Base-by-base conservation (phyloP, 2,797 vertebrate genomes). In the Knipowitschia caucasica region DNA sequence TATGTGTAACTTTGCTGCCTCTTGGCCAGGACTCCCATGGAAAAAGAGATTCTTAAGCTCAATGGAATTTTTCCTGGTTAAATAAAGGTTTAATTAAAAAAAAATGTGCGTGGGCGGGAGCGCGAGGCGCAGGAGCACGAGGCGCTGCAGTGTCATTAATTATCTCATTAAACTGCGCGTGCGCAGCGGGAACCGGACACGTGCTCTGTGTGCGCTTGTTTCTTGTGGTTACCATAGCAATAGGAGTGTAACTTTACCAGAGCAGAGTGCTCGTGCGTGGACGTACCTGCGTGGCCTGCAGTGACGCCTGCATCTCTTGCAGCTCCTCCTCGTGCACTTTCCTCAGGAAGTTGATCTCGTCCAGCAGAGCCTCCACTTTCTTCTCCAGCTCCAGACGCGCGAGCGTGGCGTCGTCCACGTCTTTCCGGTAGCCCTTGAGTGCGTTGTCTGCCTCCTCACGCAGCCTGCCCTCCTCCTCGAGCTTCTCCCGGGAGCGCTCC, bases 301-400 rank as follows among this genome's bases (percentile, higher is more conserved):
- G 68, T 7, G 89, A 88, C 18, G 81, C 42, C 78, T 91, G 90
- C 71, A 93, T 45, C 72, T 93, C 92, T 62, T 82, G 88, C 78
- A 92, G 78, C 82, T 93, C 92, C 75, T 93, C 90, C 55, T 92
- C 90, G n/a, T 92, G 92, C 47, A 92, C 87, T 71, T 90, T 92
- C 64, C 92, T 85, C 57, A 92, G 86, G 86, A 93, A 93, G 53
- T 90, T 83, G 64, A 93, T 86, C 84, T 93, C 92, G 35, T 92
- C 92, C 80, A 91, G 86, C 70, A 93, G 89, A 1, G 85, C 82
- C 80, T 92, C 92, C 3, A 91, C 91, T 69, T 91, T 92, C 86
- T 91, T 91, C 86, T 92, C 91, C 64, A 93, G 81, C 85, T 91
- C 91, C 49, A 89, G 81, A 12, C 91, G 88, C n/a, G 84, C 75